Base-by-base conservation (phyloP, 23 tunicate genomes). In the Corella eumyota region DNA sequence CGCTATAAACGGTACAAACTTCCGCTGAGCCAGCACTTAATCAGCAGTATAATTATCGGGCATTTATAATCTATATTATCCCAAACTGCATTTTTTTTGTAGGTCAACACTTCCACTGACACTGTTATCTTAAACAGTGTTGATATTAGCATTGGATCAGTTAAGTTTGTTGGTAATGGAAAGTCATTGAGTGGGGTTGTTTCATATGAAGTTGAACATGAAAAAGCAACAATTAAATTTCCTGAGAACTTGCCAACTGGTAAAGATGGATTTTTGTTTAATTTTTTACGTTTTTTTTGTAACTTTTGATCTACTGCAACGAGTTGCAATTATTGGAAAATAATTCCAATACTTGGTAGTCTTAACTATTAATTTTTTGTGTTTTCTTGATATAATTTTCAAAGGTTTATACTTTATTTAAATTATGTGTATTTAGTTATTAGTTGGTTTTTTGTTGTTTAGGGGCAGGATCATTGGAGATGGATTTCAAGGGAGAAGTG, bases 401-500 rank as follows among this genome's bases (percentile, higher is more conserved):
- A 11, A 11, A 40, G 15, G 15, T 40, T 40, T 40, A 9, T 11
- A 40, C 48, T 15, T 40, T 40, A 15, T 40, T 15, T 40, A 15
- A n/a, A n/a, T n/a, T n/a, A n/a, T n/a, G n/a, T n/a, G n/a, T n/a
- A n/a, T n/a, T n/a, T n/a, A n/a, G n/a, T n/a, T n/a, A n/a, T n/a
- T n/a, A n/a, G n/a, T n/a, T n/a, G n/a, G n/a, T n/a, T 40, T 40
- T 40, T 9, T 40, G 11, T 9, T 38, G 45, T 26, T 26, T 36
- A 71, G 96, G 96, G 3, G 19, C 45, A 44, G 96, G 77, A 19
- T 62, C 40, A 9, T 36, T 88, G 24, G 78, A 60, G 32, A 72
- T 88, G 69, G 34, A 32, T 1, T 88, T 78, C 66, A 72, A 72
- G 37, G 96, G 96, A 26, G 80, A 77, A 60, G 56, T 88, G 38